phyloP scores from a whole-genome alignment of 2,797 vertebrate species.

The Lutjanus argentimaculatus region DNA sequence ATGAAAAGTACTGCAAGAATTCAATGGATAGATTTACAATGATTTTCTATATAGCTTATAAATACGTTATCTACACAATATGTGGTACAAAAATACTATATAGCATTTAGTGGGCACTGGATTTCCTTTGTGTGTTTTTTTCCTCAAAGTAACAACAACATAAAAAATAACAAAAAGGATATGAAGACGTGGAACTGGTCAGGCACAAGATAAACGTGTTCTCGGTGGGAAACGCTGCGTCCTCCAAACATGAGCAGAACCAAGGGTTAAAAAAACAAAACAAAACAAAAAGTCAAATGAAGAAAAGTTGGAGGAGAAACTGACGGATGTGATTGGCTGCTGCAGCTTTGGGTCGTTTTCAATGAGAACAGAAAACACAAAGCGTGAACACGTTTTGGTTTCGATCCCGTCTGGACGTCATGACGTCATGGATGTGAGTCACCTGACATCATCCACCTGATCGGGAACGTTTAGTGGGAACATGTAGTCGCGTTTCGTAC shows the following conservation, averaged over 20 bases:
- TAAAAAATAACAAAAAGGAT: constrained; percentile 52
- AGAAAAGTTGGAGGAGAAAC: background rate
- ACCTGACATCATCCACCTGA: background rate
- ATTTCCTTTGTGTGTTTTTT: constrained; percentile 60
- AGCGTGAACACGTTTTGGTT: constrained; percentile 68
- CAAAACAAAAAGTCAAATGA: too few species aligned
- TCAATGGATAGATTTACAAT: constrained; percentile 90
- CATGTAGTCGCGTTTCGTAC: background rate
- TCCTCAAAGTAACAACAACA: constrained; percentile 43
- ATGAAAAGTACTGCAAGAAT: constrained; percentile 93
- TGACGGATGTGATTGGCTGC: background rate
- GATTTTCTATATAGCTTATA: constrained; percentile 92
- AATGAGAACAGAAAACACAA: constrained; percentile 23
- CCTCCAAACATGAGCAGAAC: background rate
- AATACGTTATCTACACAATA: constrained; percentile 93
- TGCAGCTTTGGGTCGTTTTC: constrained; percentile 41
- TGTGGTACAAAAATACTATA: constrained; percentile 92
- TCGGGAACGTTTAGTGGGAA: background rate
- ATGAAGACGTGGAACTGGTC: constrained; percentile 80
- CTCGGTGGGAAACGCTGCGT: constrained; percentile 55
- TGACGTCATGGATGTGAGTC: constrained; percentile 42
- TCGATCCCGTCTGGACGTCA: constrained; percentile 23
- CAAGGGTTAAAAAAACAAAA: background rate
- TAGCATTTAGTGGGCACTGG: constrained; percentile 87
- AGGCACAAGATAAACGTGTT: constrained; percentile 86